Evolutionary conservation across 2,888 invertebrate genomes (phyloP), one percentile per base, ranked within the genome.

Genomic region (Ornithoptera priamus): DNA sequence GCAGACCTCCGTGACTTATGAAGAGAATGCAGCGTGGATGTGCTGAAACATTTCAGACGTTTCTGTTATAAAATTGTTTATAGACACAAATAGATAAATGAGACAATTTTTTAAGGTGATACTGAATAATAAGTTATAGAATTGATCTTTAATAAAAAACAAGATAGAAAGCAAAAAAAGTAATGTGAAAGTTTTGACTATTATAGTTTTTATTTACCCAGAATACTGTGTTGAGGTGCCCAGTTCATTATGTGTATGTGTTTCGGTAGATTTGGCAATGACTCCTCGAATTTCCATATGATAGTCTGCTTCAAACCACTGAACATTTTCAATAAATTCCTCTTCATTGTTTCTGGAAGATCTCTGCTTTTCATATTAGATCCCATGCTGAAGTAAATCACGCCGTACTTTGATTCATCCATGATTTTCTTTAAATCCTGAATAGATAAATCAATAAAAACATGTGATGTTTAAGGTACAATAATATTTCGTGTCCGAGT

Each of bases 181-280:
- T 3, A 30, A 30, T 30, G 30, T 3, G 3, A 30, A 30, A 39
- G 10, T 39, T 7, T 39, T 1, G 1, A 39, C 10, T 39, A 2
- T 46, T 15, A 12, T 46, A 46, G 1, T 39, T 30, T 36, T 8
- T 18, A 59, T 71, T 75, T 73, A 85, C 88, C 81, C 60, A 88
- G 73, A 46, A 89, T 83, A 61, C 84, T 82, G 22, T 78, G 81
- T 72, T 93, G 92, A 1, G 92, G 90, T 18, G 89, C 84, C 90
- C 93, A 93, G 8, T 85, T 74, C 12, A 86, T 65, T 0, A 93
- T 79, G 67, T 88, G 84, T 0, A 93, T 86, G 74, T 93, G 93
- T 10, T 79, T 77, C 0, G 92, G 90, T 6, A 78, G n/a, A 50
- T 84, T 77, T 0, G 83, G 78, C 39, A 85, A 64, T 0, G 72